phyloP scores from a whole-genome alignment of 2,797 vertebrate genomes.

The Taeniopygia guttata region DNA sequence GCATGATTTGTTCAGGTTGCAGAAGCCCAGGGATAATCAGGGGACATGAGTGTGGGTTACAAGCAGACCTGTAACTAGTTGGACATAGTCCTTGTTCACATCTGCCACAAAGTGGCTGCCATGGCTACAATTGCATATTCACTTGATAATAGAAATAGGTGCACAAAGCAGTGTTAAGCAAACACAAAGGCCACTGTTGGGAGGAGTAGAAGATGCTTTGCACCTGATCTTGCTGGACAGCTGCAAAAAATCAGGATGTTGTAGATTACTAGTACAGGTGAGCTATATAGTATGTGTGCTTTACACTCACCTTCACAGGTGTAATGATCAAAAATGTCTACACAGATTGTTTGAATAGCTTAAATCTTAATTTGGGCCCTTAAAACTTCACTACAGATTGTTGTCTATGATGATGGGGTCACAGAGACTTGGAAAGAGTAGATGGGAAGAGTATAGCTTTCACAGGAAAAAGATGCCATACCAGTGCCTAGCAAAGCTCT shows the following conservation, averaged over 20 bases:
- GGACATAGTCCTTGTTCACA: background rate
- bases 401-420: background rate
- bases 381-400: background rate
- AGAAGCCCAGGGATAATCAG: background rate
- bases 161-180: background rate
- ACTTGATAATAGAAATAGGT: background rate
- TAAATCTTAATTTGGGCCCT: background rate
- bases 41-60: background rate
- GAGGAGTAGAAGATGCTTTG: background rate
- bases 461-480: background rate
- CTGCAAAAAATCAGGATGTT: background rate
- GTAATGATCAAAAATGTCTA: background rate
- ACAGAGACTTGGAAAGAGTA: background rate
- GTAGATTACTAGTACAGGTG: too few species aligned
- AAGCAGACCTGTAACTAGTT: background rate
- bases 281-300: background rate
- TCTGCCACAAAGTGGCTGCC: background rate
- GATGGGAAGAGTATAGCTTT: background rate
- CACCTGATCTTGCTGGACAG: background rate
- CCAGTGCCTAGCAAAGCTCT: background rate
- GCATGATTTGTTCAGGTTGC: background rate
- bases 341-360: background rate
- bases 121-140: background rate
- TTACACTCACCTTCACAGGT: background rate
- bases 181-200: background rate